A percentile compares a stretch with the other conserved stretches of the same genome.
phyloP scores from a whole-genome alignment of 2,797 vertebrate genomes.

The Periparus ater region DNA sequence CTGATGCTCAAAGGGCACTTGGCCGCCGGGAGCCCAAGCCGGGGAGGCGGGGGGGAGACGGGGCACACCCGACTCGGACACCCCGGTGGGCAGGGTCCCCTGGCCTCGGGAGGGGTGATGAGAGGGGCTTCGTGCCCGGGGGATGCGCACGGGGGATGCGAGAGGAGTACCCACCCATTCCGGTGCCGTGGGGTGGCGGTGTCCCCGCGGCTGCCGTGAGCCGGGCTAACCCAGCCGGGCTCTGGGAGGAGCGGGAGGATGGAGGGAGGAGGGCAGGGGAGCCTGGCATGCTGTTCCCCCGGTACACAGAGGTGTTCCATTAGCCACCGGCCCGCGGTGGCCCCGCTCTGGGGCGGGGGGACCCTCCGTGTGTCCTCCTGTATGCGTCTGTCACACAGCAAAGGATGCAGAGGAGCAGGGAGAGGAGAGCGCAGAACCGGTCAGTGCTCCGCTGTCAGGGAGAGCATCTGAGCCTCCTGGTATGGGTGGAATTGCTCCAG shows the following conservation, averaged over 20 bases:
- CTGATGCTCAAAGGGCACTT: slow-evolving; percentile 63
- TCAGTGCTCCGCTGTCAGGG: neutral
- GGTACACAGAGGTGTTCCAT: slow-evolving; percentile 47
- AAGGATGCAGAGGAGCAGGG: neutral
- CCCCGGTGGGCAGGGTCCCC: neutral
- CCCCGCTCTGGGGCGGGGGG: neutral
- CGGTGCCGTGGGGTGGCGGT: neutral
- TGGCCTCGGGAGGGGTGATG: neutral
- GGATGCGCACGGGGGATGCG: neutral
- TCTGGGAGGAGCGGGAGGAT: slow-evolving; percentile 6
- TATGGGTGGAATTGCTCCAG: neutral
- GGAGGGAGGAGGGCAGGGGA: neutral
- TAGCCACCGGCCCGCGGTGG: neutral
- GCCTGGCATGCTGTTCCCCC: neutral
- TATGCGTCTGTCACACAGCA: slow-evolving; percentile 13
- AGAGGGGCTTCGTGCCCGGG: neutral
- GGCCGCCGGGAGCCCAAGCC: neutral
- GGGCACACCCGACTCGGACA: neutral
- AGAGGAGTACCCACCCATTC: neutral
- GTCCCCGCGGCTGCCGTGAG: neutral
- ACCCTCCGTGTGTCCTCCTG: slow-evolving; percentile 42
- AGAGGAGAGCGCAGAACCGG: neutral
- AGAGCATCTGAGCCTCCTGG: neutral
- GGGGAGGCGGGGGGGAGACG: neutral
- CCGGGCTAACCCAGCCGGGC: slow-evolving; percentile 6